A percentile compares a stretch with the other conserved stretches of the same genome.
Conservation (phyloP, 2,888 invertebrate species). For the Ichneumoninae sp. region DNA sequence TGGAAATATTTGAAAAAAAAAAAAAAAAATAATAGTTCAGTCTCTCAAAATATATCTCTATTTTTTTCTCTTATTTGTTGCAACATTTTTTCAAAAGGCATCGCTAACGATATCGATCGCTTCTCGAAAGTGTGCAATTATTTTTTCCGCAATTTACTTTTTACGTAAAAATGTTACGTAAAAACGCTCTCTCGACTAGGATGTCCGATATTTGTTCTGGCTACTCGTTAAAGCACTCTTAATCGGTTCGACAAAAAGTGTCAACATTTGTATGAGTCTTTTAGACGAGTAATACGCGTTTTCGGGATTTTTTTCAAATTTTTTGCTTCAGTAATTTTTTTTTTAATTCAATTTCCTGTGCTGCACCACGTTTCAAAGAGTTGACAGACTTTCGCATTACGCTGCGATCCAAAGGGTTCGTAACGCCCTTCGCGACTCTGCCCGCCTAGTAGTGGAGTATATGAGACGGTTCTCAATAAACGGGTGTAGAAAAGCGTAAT, state of each 20-base stretch:
- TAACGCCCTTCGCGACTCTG: not conserved
- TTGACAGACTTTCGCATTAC: not conserved
- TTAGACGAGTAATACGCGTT: no score
- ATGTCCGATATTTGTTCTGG: no score
- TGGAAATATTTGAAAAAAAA: not conserved
- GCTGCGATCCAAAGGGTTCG: not conserved
- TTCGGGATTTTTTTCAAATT: no score
- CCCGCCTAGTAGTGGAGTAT: not conserved
- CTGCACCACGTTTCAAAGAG: not conserved
- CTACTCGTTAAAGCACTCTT: not conserved
- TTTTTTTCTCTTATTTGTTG: not conserved
- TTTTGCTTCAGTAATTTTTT: not conserved
- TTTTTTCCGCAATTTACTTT: not conserved
- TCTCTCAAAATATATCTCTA: not conserved
- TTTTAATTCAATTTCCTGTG: not conserved
- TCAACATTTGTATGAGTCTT: no score
- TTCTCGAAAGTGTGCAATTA: not conserved
- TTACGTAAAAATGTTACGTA: not conserved
- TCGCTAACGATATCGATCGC: not conserved
- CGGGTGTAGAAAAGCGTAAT: slow-evolving; percentile 8
- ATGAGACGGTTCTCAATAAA: not conserved
- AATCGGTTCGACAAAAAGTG: no score
- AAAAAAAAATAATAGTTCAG: not conserved
- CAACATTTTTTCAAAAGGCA: not conserved
- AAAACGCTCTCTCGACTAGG: no score